phyloP scores from a whole-genome alignment of 2,888 invertebrate species.

The Dyspetes luteomarginatus region DNA sequence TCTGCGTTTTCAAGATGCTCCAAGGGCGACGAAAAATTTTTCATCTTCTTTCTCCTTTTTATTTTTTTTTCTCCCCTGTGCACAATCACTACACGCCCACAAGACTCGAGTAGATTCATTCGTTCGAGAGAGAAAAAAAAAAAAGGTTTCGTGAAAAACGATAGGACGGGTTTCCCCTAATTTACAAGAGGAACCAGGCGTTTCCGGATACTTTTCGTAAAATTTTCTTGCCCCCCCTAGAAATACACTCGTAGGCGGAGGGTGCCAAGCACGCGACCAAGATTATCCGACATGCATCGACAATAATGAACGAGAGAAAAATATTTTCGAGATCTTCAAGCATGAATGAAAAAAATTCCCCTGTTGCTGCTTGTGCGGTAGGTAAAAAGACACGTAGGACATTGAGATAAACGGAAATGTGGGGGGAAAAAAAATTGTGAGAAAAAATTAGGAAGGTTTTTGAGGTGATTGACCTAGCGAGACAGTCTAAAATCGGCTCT shows the following conservation, averaged over 20 bases:
- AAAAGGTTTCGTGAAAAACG: constrained; percentile 35
- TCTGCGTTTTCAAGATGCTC: constrained; percentile 43
- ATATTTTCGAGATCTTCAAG: constrained; percentile 13
- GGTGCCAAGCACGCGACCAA: constrained; percentile 66
- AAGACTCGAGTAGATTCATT: constrained; percentile 30
- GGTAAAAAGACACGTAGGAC: constrained; percentile 6
- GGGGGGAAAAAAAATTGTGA: neutral
- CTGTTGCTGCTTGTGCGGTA: neutral
- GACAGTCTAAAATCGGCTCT: constrained; percentile 7
- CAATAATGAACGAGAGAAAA: constrained; percentile 42
- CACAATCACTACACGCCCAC: constrained; percentile 49
- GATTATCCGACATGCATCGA: constrained; percentile 45
- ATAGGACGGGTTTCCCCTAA: constrained; percentile 64
- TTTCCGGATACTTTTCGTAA: constrained; percentile 75
- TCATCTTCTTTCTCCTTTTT: constrained; percentile 56
- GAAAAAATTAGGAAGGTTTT: constrained; percentile 4
- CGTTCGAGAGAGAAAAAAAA: constrained; percentile 10
- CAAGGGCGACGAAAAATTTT: constrained; percentile 63
- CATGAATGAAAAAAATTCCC: constrained; percentile 15
- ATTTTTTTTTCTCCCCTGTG: constrained; percentile 15
- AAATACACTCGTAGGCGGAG: constrained; percentile 41
- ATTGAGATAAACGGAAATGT: neutral
- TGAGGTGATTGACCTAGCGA: constrained; percentile 24
- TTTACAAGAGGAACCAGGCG: constrained; percentile 74
- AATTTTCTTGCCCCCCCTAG: constrained; percentile 61